A percentile compares a stretch with the other conserved stretches of the same genome.
Conservation (phyloP, 2,797 vertebrate species). For the Poeciliopsis infans region DNA sequence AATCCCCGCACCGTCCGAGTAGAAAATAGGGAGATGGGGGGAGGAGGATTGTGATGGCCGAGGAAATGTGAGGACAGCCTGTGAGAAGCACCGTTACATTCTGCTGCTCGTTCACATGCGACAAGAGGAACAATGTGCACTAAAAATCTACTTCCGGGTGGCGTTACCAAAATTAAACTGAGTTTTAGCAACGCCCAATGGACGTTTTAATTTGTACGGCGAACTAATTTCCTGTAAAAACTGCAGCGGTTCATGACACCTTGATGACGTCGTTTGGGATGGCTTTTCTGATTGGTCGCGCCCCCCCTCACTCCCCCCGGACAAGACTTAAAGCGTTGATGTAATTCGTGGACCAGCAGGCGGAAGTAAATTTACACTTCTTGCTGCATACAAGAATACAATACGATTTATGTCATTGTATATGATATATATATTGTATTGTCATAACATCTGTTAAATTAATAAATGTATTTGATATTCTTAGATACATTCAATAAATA, state of each 20-base stretch:
- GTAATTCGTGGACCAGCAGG: slow-evolving; percentile 46
- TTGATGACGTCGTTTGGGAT: slow-evolving; percentile 19
- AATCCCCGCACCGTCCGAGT: slow-evolving; percentile 30
- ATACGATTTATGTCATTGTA: too few species aligned
- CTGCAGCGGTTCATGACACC: not conserved
- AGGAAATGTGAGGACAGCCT: slow-evolving; percentile 32
- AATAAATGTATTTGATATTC: too few species aligned
- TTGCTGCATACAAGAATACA: not conserved
- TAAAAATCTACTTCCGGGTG: slow-evolving; percentile 23
- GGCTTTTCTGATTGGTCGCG: slow-evolving; percentile 52
- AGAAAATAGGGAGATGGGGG: not conserved
- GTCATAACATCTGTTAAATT: too few species aligned
- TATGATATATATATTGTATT: too few species aligned
- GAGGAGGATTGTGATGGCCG: slow-evolving; percentile 11
- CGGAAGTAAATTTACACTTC: slow-evolving; percentile 29
- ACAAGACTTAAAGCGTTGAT: not conserved
- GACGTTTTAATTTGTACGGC: slow-evolving; percentile 24
- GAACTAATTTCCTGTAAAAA: not conserved
- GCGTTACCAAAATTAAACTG: slow-evolving; percentile 40
- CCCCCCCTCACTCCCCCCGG: slow-evolving; percentile 33
- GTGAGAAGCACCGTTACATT: slow-evolving; percentile 70
- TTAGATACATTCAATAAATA: too few species aligned
- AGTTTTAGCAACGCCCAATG: not conserved
- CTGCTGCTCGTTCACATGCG: slow-evolving; percentile 28
- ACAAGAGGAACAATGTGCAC: fast-evolving